Percentiles rank a stretch among this genome's conserved stretches.
These are phyloP conservation scores for Vidua macroura DNA, from an alignment of 2,113 vertebrate species.

Conservation along the genomic window DNA sequence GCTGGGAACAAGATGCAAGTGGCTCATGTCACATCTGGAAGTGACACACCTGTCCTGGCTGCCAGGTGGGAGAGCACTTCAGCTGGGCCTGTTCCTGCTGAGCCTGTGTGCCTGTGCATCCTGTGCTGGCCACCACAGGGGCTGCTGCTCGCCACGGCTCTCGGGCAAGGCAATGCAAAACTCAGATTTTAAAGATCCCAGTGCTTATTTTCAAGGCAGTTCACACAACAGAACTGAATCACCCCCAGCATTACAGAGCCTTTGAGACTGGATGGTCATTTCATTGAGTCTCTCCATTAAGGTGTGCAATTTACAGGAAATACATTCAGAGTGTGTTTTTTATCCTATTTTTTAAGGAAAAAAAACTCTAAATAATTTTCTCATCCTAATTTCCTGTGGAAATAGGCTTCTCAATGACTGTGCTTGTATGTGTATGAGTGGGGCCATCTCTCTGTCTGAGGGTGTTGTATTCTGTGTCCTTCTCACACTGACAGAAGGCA, in stretches of 20 bases:
- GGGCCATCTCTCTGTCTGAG: neutral
- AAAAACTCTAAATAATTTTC: neutral
- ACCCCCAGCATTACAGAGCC: neutral
- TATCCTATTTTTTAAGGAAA: neutral
- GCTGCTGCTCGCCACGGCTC: neutral
- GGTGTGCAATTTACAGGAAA: neutral
- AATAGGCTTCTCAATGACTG: neutral
- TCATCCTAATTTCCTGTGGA: neutral
- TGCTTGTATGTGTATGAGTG: neutral
- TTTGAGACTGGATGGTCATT: neutral
- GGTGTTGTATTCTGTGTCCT: neutral
- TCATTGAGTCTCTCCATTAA: neutral
- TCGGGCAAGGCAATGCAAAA: neutral
- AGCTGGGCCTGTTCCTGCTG: neutral
- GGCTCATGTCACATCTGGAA: neutral
- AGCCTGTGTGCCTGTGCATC: rapidly evolving
- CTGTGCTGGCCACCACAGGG: neutral
- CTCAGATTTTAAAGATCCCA: neutral
- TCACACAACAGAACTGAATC: neutral
- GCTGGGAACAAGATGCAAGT: neutral
- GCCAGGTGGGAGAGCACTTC: neutral
- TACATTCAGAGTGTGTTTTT: neutral
- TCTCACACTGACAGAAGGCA: neutral
- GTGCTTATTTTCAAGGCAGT: neutral
- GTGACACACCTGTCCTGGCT: neutral